phyloP scores from a whole-genome alignment of 2,888 invertebrate genomes.

The Hypomecis atomaria region DNA sequence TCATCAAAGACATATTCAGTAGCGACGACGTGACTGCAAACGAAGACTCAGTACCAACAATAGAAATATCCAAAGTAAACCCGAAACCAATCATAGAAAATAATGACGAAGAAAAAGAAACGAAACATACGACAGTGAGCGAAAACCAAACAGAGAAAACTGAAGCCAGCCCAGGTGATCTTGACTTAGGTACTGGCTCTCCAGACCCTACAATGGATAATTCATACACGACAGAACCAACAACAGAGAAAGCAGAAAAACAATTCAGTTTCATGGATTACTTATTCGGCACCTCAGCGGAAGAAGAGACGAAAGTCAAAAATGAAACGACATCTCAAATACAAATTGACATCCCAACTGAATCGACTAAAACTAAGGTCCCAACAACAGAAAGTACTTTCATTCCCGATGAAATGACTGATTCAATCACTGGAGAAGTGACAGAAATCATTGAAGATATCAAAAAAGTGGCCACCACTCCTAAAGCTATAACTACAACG shows the following conservation, averaged over 20 bases:
- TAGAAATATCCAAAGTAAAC: slow-evolving; percentile 66
- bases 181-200: slow-evolving; percentile 73
- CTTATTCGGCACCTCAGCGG: slow-evolving; percentile 70
- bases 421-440: slow-evolving; percentile 37
- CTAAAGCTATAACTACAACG: slow-evolving; percentile 38
- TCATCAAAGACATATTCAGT: slow-evolving; percentile 65
- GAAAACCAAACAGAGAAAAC: slow-evolving; percentile 53
- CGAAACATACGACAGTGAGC: slow-evolving; percentile 47
- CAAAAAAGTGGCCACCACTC: slow-evolving; percentile 33
- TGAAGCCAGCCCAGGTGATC: slow-evolving; percentile 63
- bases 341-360: slow-evolving; percentile 58
- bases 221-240: slow-evolving; percentile 64
- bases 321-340: slow-evolving; percentile 47
- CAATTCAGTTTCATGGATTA: slow-evolving; percentile 74
- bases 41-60: slow-evolving; percentile 38
- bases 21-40: slow-evolving; percentile 51
- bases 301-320: slow-evolving; percentile 53
- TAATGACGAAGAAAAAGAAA: background rate
- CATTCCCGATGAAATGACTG: slow-evolving; percentile 77
- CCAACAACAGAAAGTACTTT: slow-evolving; percentile 69
- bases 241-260: slow-evolving; percentile 50
- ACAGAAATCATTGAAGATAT: slow-evolving; percentile 42
- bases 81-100: slow-evolving; percentile 34
- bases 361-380: slow-evolving; percentile 54
- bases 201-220: slow-evolving; percentile 71